These are phyloP conservation scores for Holothuria leucospilota DNA, from an alignment of 53 echinoderm and acorn worm genomes.

Conservation along the genomic window DNA sequence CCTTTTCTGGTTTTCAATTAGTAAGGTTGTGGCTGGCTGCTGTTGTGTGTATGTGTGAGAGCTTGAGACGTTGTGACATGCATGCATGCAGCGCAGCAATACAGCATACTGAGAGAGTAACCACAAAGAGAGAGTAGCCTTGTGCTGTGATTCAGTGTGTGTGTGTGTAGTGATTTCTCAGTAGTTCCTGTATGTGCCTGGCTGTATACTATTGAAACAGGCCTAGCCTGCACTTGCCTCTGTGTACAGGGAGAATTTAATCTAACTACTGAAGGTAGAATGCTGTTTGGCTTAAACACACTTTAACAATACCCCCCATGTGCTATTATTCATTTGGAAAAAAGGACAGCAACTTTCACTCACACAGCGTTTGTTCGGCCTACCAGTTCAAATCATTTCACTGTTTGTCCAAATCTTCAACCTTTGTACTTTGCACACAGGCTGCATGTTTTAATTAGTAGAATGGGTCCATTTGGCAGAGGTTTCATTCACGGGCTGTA, in stretches of 20 bases:
- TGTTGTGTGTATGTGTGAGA: conserved; percentile 1
- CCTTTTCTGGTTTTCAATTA: conserved; percentile 27
- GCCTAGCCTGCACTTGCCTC: no score
- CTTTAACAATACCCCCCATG: conserved; percentile 16
- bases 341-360: conserved; percentile 19
- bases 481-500: no score
- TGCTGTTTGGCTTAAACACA: conserved; percentile 7
- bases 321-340: conserved; percentile 2
- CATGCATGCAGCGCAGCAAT: no score
- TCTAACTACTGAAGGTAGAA: no score
- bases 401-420: conserved; percentile 35
- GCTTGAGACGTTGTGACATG: not conserved
- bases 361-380: not conserved
- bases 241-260: no score
- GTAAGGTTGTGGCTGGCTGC: conserved; percentile 18
- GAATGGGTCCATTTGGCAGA: not conserved
- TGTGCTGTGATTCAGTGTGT: no score
- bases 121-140: no score
- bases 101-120: no score
- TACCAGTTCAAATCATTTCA: conserved; percentile 23
- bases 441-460: conserved; percentile 32
- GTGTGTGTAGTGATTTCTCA: no score
- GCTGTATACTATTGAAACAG: no score
- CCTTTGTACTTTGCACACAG: conserved; percentile 31
- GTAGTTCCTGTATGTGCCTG: no score